Percentiles rank a stretch among this genome's conserved stretches.
These are phyloP conservation scores for Raillietiella orientalis DNA, from an alignment of 2,888 invertebrate genomes.

Conservation along the genomic window DNA sequence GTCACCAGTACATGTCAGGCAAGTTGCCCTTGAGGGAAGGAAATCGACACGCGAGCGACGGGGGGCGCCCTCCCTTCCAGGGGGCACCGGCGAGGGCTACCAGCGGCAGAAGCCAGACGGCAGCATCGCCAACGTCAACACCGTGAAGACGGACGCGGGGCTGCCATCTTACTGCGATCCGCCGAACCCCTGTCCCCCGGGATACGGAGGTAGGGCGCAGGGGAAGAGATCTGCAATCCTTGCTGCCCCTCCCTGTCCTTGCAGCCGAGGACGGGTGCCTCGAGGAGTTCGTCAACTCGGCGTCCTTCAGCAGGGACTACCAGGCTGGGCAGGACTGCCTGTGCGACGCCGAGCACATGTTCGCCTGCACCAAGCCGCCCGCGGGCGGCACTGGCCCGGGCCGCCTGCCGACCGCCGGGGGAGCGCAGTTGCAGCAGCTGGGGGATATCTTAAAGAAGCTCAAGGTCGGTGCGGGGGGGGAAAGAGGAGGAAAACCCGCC, in stretches of 20 bases:
- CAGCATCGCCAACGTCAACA: constrained; percentile 21
- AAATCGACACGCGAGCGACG: background rate
- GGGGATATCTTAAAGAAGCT: too few relatives aligned
- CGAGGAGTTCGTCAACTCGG: constrained; percentile 70
- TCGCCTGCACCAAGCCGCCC: constrained; percentile 35
- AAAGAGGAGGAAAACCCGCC: too few relatives aligned
- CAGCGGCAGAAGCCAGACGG: constrained; percentile 21
- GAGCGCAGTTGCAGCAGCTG: too few relatives aligned
- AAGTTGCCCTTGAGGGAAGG: constrained; percentile 7
- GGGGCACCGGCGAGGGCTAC: constrained; percentile 40
- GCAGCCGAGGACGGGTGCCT: constrained; percentile 59
- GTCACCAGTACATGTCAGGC: constrained; percentile 19
- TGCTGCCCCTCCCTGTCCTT: constrained; percentile 6
- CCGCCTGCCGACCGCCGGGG: too few relatives aligned
- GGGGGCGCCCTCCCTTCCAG: constrained; percentile 9
- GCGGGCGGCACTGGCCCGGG: too few relatives aligned
- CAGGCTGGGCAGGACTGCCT: constrained; percentile 77
- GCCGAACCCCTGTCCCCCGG: constrained; percentile 91
- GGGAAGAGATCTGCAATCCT: background rate
- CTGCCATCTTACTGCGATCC: constrained; percentile 96
- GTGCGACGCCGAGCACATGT: constrained; percentile 95
- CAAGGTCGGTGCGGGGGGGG: too few relatives aligned
- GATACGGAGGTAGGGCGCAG: constrained; percentile 33
- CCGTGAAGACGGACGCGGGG: constrained; percentile 63
- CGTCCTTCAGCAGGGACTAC: constrained; percentile 72